Evolutionary conservation across 2,797 vertebrate genomes (phyloP), one percentile per base, ranked within the genome.

Genomic region (Chelmon rostratus): DNA sequence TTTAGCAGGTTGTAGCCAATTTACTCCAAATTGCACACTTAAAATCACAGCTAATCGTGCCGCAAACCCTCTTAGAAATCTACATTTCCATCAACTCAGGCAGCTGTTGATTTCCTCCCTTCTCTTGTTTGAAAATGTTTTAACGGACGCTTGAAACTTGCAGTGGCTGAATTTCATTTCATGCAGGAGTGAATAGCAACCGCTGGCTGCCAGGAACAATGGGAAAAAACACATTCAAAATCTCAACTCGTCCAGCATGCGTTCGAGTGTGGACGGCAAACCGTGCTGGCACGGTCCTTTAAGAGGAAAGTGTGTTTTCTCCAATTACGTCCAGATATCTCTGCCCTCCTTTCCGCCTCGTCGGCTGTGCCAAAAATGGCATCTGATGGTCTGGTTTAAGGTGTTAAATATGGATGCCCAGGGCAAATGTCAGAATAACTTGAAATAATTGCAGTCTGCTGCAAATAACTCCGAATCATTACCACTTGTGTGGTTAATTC

Each of bases 401-500:
- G 69, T 77, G 42, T 87, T 86, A 79, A 87, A 85, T 76, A 81
- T 67, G 69, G 73, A 80, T 25, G 73, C 77, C 78, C 40, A 13
- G 28, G 46, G 88, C 78, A 86, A 89, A 72, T 64, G 64, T 73
- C 72, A 63, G 79, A 54, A 72, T 73, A 75, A 72, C 78, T 82
- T 31, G 50, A 83, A 83, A 82, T 81, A 83, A 86, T 70, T 85
- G 76, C 79, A 72, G 57, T 75, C 38, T 33, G n/a, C 68, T 47
- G 59, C 33, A 63, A 62, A 68, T 67, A 73, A 76, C 62, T 84
- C 61, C n/a, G 31, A 78, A 57, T 78, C 54, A 78, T 83, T 68
- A 71, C 59, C 73, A 65, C 46, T 70, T 52, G 47, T 64, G 79
- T n/a, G 47, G 80, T 87, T 86, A 82, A 83, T 83, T 88, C 71